Conservation (phyloP, 2,797 vertebrate genomes). For the Leptodactylus fallax region DNA sequence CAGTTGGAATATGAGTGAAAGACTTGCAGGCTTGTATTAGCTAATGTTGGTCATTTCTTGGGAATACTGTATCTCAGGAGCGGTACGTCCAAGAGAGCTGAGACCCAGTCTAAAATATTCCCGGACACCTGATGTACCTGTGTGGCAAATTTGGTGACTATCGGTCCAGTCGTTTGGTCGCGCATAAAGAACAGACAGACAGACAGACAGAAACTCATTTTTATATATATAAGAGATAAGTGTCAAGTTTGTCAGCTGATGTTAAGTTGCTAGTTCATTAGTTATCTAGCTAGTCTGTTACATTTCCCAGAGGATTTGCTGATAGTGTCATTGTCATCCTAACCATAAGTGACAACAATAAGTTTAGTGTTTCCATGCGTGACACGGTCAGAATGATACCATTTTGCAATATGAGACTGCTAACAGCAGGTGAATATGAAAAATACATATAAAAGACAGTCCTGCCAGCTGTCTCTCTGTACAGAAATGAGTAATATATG, state of each 20-base stretch:
- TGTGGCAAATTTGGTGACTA: too few relatives aligned
- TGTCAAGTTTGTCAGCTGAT: not conserved
- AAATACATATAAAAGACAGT: conserved; percentile 31
- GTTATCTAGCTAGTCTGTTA: not conserved
- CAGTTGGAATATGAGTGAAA: too few relatives aligned
- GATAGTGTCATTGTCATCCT: conserved; percentile 24
- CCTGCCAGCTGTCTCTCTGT: not conserved
- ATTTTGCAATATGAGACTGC: conserved; percentile 33
- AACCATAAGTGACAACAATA: conserved; percentile 26
- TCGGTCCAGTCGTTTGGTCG: too few relatives aligned
- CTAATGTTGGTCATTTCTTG: too few relatives aligned
- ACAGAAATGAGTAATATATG: not conserved
- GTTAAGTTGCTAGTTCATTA: not conserved
- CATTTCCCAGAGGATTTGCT: not conserved
- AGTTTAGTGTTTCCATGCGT: conserved; percentile 25
- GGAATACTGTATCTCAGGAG: too few relatives aligned
- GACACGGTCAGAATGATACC: conserved; percentile 32
- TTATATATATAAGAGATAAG: too few relatives aligned
- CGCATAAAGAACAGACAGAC: too few relatives aligned
- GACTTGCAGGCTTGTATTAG: too few relatives aligned
- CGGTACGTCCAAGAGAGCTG: too few relatives aligned
- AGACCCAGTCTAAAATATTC: too few relatives aligned
- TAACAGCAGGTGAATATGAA: conserved; percentile 38
- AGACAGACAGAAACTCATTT: too few relatives aligned
- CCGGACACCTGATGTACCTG: too few relatives aligned